Base-by-base conservation (phyloP, 2,888 invertebrate species). In the Zele albiditarsus region DNA sequence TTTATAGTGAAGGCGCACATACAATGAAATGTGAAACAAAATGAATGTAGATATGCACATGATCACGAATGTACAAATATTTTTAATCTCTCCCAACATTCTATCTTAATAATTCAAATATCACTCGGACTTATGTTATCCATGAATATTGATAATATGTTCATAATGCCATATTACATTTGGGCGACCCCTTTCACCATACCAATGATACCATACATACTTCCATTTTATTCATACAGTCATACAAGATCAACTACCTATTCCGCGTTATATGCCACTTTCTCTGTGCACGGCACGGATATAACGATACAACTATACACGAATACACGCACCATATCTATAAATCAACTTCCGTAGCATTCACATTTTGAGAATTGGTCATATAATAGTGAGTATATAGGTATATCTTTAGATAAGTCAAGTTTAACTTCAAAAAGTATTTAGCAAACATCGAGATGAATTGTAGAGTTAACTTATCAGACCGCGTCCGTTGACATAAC, bases 101-200 rank as follows among this genome's bases (percentile, higher is more conserved):
- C 57, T 57, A 68, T 53, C 31, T 46, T 68, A 25, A 53, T 68
- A 46, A 68, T 68, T 68, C 53, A 68, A 28, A 68, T 68, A 46
- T 16, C 31, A 69, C 12, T 3, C 53, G 68, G 33, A 63, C 12
- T 63, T 33, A 4, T 38, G n/a, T n/a, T 20, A 38, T 31, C 31
- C 46, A 46, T 14, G 14, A 14, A 42, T 12, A 14, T 14, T n/a
- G n/a, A n/a, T n/a, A n/a, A 42, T 42, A 42, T 42, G 42, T 14
- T 10, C 2, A 14, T n/a, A 46, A 46, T 46, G 20, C 53, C 0
- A 53, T n/a, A 42, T 3, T 53, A 10, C 20, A 20, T 53, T 53
- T 20, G 3, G n/a, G n/a, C 20, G 53, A 8, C 53, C 20, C 53
- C 20, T 53, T 53, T 20, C 53, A 53, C 20, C 8, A 53, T 20